Conservation (phyloP, 2,113 vertebrate genomes). For the Callaeas wilsoni region DNA sequence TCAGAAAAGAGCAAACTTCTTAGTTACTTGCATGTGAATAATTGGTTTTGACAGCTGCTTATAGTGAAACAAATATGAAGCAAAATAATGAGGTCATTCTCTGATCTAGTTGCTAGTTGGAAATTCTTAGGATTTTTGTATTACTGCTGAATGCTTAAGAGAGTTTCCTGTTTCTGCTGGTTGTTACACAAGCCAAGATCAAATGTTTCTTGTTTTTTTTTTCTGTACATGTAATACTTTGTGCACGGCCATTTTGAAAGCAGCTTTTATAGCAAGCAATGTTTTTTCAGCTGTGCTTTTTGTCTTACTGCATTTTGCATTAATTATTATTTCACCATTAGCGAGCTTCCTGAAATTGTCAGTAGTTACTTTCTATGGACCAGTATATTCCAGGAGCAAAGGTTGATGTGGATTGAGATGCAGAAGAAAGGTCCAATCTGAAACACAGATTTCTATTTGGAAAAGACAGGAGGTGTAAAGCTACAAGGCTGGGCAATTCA, state of each 20-base stretch:
- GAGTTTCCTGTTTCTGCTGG: not conserved
- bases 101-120: not conserved
- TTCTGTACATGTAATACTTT: not conserved
- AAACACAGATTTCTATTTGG: not conserved
- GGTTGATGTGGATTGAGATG: not conserved
- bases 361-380: not conserved
- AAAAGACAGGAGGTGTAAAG: not conserved
- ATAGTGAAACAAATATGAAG: not conserved
- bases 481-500: not conserved
- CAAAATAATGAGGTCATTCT: not conserved
- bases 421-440: not conserved
- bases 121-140: not conserved
- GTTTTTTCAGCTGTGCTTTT: not conserved
- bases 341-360: not conserved
- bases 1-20: not conserved
- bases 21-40: not conserved
- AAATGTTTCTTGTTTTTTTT: not conserved
- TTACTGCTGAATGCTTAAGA: not conserved
- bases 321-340: not conserved
- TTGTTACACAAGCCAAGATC: not conserved
- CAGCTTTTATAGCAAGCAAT: not conserved
- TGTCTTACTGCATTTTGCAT: not conserved
- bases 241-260: not conserved
- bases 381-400: not conserved
- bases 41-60: not conserved